A percentile compares a stretch with the other conserved stretches of the same genome.
Evolutionary conservation across 2,797 vertebrate species (phyloP).

Genomic region (Sebastes kiyomatsui): DNA sequence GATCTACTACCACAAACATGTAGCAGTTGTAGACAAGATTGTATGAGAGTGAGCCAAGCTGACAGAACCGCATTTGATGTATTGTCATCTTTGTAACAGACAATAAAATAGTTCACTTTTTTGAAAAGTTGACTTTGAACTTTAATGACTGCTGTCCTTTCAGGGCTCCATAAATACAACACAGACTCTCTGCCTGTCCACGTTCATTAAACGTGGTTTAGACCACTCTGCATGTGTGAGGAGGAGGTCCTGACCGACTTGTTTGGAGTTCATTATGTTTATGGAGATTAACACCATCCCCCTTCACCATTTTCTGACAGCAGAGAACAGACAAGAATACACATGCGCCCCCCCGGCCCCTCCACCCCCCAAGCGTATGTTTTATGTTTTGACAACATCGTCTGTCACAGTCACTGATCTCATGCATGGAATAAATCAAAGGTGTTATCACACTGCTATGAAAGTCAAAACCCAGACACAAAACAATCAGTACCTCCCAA

Average conservation of each 20-base stretch:
- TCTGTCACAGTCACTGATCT: conserved; percentile 67
- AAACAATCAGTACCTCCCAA: conserved; percentile 30
- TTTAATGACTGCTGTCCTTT: neutral
- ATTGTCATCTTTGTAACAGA: neutral
- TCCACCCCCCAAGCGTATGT: conserved; percentile 7
- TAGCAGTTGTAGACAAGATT: conserved; percentile 9
- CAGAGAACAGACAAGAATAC: conserved; percentile 50
- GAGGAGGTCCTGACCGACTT: conserved; percentile 13
- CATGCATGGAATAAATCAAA: conserved; percentile 61
- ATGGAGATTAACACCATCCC: conserved; percentile 23
- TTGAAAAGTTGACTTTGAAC: neutral
- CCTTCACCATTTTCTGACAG: conserved; percentile 33
- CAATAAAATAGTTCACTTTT: neutral
- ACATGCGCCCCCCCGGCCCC: neutral
- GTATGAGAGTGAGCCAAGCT: neutral
- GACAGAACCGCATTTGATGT: conserved; percentile 7
- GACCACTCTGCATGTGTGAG: neutral
- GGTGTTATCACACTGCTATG: conserved; percentile 35
- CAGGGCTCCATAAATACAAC: neutral
- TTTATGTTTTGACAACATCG: conserved; percentile 70
- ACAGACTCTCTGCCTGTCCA: neutral
- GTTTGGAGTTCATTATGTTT: conserved; percentile 42
- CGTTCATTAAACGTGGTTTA: neutral
- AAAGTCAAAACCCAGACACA: conserved; percentile 50
- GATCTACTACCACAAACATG: conserved; percentile 14